A percentile compares a stretch with the other conserved stretches of the same genome.
Evolutionary conservation across 1,140 invertebrate species (phyloP).

Genomic region (Halyomorpha halys): DNA sequence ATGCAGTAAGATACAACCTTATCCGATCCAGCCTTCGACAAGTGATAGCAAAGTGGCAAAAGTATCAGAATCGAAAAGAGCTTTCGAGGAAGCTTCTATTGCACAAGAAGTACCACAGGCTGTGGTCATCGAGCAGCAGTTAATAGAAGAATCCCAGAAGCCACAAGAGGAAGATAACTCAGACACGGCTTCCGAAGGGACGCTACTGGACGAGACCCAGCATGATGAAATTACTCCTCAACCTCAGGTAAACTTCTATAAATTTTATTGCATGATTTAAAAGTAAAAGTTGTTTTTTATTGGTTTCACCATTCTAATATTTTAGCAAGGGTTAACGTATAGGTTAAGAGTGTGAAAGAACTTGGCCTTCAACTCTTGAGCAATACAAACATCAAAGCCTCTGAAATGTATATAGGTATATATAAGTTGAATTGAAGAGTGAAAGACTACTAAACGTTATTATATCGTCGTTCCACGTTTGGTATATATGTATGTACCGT

Average conservation of each 20-base stretch:
- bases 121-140: background rate
- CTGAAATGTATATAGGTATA: too few relatives aligned
- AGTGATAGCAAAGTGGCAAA: background rate
- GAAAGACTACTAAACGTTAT: too few relatives aligned
- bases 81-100: background rate
- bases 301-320: too few relatives aligned
- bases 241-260: conserved; percentile 5
- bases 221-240: background rate
- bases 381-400: too few relatives aligned
- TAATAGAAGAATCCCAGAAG: background rate
- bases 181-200: conserved; percentile 17
- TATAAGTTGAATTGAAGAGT: too few relatives aligned
- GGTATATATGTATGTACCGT: too few relatives aligned
- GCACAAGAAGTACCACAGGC: background rate
- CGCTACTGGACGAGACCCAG: conserved; percentile 16
- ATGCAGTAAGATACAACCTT: background rate
- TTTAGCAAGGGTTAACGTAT: too few relatives aligned
- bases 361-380: too few relatives aligned
- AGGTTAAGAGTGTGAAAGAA: too few relatives aligned
- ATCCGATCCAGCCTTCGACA: background rate
- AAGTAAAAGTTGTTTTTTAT: too few relatives aligned
- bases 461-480: too few relatives aligned
- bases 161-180: conserved; percentile 15
- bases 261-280: too few relatives aligned
- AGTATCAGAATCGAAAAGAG: background rate